Conservation (phyloP, 2,888 invertebrate species). For the Rugalucina vietnamica region DNA sequence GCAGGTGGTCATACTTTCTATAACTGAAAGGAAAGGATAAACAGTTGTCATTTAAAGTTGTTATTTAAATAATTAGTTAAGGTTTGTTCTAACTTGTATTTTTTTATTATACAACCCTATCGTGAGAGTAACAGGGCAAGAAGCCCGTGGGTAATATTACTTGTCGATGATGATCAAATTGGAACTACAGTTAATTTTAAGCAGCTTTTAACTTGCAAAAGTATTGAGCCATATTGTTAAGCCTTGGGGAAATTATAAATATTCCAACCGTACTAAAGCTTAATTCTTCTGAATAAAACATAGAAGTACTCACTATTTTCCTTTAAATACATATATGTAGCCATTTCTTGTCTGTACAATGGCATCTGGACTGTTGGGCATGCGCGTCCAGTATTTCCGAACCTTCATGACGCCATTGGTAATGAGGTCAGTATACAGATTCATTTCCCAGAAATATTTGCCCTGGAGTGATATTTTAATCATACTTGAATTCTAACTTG, state of each 20-base stretch:
- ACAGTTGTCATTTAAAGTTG: not conserved
- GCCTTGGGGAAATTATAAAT: too few relatives aligned
- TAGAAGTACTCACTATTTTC: conserved; percentile 61
- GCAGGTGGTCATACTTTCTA: conserved; percentile 45
- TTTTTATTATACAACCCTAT: too few relatives aligned
- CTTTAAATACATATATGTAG: conserved; percentile 66
- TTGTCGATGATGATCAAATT: too few relatives aligned
- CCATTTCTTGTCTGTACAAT: conserved; percentile 59
- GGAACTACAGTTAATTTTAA: too few relatives aligned
- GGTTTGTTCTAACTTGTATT: too few relatives aligned
- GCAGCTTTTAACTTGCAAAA: too few relatives aligned
- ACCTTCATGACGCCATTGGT: conserved; percentile 49
- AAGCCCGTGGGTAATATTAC: too few relatives aligned
- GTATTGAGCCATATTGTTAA: too few relatives aligned
- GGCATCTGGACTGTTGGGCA: conserved; percentile 66
- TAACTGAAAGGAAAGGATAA: conserved; percentile 32
- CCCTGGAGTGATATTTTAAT: conserved; percentile 60
- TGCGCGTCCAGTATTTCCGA: conserved; percentile 60
- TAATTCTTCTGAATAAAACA: too few relatives aligned
- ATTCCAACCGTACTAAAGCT: too few relatives aligned
- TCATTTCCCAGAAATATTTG: conserved; percentile 70
- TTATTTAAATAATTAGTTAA: not conserved
- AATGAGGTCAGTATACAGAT: conserved; percentile 56
- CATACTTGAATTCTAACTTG: not conserved
- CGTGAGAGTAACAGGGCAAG: too few relatives aligned